Conservation (phyloP, 2,797 vertebrate species). For the Cheirogaleus major region DNA sequence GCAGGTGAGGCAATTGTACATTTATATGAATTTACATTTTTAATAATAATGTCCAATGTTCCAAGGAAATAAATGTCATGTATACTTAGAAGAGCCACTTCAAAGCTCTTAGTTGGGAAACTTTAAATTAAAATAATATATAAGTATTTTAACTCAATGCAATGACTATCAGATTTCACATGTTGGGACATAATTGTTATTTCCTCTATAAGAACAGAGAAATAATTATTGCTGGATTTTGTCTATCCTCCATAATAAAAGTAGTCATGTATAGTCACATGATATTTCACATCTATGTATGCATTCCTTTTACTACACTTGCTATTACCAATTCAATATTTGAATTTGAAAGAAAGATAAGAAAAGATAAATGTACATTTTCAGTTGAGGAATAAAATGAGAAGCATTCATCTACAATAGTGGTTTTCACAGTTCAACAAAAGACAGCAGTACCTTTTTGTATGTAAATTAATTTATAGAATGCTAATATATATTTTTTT, state of each 20-base stretch:
- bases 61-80: neutral
- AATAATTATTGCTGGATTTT: neutral
- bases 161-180: neutral
- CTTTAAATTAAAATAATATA: neutral
- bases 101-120: neutral
- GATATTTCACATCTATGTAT: neutral
- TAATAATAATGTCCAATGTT: neutral
- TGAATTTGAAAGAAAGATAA: neutral
- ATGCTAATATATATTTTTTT: neutral
- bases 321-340: neutral
- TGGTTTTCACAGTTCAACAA: neutral
- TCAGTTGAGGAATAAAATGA: neutral
- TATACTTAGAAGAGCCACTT: neutral
- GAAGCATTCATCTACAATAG: neutral
- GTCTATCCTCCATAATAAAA: neutral
- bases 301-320: neutral
- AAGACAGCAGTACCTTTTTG: neutral
- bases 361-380: neutral
- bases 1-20: neutral
- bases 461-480: neutral
- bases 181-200: neutral
- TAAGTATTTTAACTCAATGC: neutral
- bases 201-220: neutral
- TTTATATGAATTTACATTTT: neutral
- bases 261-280: neutral